Conservation (phyloP, 30 jellyfish, hydroid and myxozoan genomes). For the Chrysaora quinquecirrha region DNA sequence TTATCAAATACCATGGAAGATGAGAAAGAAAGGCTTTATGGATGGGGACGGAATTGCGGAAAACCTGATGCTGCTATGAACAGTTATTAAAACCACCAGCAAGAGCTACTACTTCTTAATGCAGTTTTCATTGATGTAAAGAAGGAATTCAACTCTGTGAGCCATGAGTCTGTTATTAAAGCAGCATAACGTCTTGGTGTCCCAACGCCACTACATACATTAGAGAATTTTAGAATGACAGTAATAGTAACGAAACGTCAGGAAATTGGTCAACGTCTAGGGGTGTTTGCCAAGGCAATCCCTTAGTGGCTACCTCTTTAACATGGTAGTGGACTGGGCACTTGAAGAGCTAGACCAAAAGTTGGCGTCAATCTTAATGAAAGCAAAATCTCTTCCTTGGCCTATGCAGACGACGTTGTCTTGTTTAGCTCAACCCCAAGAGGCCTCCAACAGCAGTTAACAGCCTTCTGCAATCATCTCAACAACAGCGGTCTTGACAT, state of each 20-base stretch:
- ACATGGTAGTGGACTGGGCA: conserved; percentile 9
- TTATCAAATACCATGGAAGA: background rate
- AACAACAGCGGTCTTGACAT: conserved; percentile 1
- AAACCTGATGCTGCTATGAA: background rate
- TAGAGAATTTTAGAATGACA: background rate
- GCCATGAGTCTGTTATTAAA: conserved; percentile 1
- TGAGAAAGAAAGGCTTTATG: background rate
- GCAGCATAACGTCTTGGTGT: conserved; percentile 36
- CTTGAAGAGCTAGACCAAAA: conserved; percentile 18
- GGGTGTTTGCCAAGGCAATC: conserved; percentile 23
- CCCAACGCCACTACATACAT: conserved; percentile 1
- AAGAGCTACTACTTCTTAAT: no score
- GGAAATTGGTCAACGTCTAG: background rate
- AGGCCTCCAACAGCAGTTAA: conserved; percentile 17
- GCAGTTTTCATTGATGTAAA: no score
- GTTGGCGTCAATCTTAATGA: no score
- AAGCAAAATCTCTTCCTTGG: no score
- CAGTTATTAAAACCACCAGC: no score
- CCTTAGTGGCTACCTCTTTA: background rate
- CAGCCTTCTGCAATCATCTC: no score
- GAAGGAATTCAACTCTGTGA: background rate
- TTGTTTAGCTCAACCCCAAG: conserved; percentile 11
- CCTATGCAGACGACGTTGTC: no score
- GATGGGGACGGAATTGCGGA: conserved; percentile 3
- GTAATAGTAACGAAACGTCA: background rate